Evolutionary conservation across 2,113 vertebrate genomes (phyloP), one percentile per base, ranked within the genome.

Genomic region (Coryphaenoides rupestris): DNA sequence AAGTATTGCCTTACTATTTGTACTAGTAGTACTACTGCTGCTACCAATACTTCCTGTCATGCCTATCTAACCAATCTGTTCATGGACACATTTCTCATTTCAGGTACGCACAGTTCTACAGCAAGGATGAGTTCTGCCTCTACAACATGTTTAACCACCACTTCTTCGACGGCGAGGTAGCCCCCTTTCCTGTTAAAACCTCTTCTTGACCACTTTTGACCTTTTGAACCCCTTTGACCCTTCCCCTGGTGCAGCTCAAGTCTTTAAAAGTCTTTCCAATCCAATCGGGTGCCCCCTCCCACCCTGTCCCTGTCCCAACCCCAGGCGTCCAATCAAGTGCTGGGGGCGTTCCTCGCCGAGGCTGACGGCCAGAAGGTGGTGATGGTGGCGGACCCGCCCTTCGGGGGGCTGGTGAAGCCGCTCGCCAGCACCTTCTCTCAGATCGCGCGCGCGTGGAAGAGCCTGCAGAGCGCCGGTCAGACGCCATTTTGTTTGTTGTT

Each of bases 81-180:
- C 15, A 17, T n/a, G 7, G 3, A 2, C 3, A 3, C 50, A 33
- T 1, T 54, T 13, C 52, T 13, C 70, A 24, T 69, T 90, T 7
- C 84, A 99, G 97, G 68, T 98, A 96, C 64, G 93, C 94, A 9
- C 96, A 98, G 70, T 98, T 98, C 89, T 98, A 95, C 71, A 71
- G 81, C 45, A 88, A 91, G 70, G 89, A 93, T 21, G 95, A 96
- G 50, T 99, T 98, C 84, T 96, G 95, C 75, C 96, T 93, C 78
- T 99, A 99, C 82, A 99, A 99, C 78, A 98, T 99, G 96, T 99
- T 98, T 88, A 99, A 99, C 82, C 93, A 99, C 84, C 87, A 96
- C 88, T 97, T 98, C 86, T 98, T 99, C 87, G 93, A 87, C 0
- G 94, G 91, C 81, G 81, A 95, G 95, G 97, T 98, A 91, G 88